Base-by-base conservation (phyloP, 2,797 vertebrate species). In the Chanos chanos region DNA sequence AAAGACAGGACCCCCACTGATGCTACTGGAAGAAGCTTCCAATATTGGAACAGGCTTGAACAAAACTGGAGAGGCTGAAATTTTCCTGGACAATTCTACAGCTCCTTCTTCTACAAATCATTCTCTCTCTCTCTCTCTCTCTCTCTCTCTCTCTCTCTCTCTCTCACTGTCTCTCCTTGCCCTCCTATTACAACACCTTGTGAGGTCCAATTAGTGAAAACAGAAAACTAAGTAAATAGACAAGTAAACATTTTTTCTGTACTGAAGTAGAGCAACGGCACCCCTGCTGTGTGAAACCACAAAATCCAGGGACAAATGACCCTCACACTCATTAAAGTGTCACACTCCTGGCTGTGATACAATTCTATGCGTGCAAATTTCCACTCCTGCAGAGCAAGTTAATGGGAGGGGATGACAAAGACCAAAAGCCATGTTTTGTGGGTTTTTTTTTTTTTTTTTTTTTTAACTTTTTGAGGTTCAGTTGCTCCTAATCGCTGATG, bases 1-100 rank as follows among this genome's bases (percentile, higher is more conserved):
- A 13, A 43, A 22, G n/a, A n/a, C 53, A 31, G 41, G 47, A 48
- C 47, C 43, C 61, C 45, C 55, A 31, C 55, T 51, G 68, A 60
- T 30, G 33, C 49, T 25, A 64, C 59, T 68, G 72, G 55, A 45
- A 64, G 55, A 49, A 10, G 31, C 61, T 72, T 72, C 70, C 70
- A 65, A 68, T 65, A 61, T 68, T 50, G 33, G 56, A 55, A 47
- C 50, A 52, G 21, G 56, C 54, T 44, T 24, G 57, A 40, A 50
- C 50, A 50, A 61, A 57, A 41, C n/a, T 61, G 31, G 51, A 49
- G 30, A 51, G 47, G 39, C n/a, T 67, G 54, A 62, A 50, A 50
- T 51, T 39, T 40, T 55, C 37, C 27, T 7, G 8, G 43, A 61
- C 39, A 50, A 33, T 51, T 45, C 55, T 64, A 34, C 27, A 37